A percentile compares a stretch with the other conserved stretches of the same genome.
Conservation (phyloP, 2,797 vertebrate species). For the Onychomys arenicola region DNA sequence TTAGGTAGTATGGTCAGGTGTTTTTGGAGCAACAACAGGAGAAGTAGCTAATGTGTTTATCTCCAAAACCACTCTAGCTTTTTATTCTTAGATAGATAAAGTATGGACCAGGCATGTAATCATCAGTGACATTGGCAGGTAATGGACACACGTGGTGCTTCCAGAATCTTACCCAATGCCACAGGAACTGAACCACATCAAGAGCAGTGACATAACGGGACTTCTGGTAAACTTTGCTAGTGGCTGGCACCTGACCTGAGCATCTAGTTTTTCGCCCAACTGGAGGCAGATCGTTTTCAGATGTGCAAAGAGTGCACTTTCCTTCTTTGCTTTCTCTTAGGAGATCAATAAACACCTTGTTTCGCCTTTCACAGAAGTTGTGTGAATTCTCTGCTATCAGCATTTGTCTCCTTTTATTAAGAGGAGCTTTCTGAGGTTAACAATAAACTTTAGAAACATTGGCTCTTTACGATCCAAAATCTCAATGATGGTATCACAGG, state of each 20-base stretch:
- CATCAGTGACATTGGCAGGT: background rate
- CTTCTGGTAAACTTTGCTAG: background rate
- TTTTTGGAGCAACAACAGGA: background rate
- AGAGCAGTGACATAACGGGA: background rate
- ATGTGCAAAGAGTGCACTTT: slow-evolving; percentile 59
- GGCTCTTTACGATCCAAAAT: slow-evolving; percentile 40
- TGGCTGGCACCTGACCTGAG: background rate
- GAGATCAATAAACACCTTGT: slow-evolving; percentile 69
- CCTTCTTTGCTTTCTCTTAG: slow-evolving; percentile 61
- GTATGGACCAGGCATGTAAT: background rate
- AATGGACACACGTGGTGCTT: background rate
- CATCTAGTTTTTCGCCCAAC: background rate
- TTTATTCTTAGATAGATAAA: background rate
- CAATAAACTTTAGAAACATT: slow-evolving; percentile 28
- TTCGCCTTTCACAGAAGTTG: slow-evolving; percentile 60
- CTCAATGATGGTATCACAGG: background rate
- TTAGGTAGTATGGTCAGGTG: background rate
- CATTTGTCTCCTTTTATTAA: slow-evolving; percentile 70
- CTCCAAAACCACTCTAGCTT: background rate
- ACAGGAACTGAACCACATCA: background rate
- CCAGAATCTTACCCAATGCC: background rate
- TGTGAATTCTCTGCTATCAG: slow-evolving; percentile 47
- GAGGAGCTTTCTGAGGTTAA: slow-evolving; percentile 42
- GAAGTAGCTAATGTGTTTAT: background rate
- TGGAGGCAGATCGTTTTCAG: background rate